phyloP scores from a whole-genome alignment of 2,797 vertebrate species.

The Pristis pectinata region DNA sequence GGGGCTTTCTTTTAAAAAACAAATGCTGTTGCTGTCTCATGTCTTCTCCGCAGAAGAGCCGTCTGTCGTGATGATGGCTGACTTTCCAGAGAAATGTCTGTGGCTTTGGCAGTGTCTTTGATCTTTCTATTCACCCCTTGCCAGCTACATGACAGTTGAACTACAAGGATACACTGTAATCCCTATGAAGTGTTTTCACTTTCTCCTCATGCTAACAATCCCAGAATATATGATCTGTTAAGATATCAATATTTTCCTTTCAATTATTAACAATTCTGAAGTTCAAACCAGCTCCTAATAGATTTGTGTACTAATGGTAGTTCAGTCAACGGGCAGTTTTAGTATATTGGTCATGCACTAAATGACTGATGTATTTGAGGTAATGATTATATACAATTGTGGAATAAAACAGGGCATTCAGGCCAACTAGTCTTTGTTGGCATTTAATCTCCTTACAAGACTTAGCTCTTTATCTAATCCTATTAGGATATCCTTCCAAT shows the following conservation, averaged over 20 bases:
- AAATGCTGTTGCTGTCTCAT: constrained; percentile 30
- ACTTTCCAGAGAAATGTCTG: constrained; percentile 34
- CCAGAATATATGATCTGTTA: neutral
- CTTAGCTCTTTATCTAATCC: neutral
- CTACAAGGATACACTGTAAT: constrained; percentile 6
- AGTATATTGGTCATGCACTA: neutral
- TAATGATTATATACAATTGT: neutral
- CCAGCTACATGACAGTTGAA: constrained; percentile 23
- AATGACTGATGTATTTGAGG: neutral
- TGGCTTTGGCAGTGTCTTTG: constrained; percentile 27
- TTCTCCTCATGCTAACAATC: neutral
- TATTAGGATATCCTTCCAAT: neutral
- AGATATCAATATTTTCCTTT: neutral
- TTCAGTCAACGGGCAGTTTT: neutral
- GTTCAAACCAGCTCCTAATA: neutral
- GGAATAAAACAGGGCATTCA: neutral
- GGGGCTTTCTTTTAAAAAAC: constrained; percentile 11
- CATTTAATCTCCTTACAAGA: neutral
- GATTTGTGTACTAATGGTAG: neutral
- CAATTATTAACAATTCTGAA: neutral
- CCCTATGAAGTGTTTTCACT: constrained; percentile 10
- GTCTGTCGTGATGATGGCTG: constrained; percentile 34
- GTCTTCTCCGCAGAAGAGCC: constrained; percentile 15
- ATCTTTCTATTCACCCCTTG: constrained; percentile 21
- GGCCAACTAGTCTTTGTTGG: neutral